Evolutionary conservation across 2,888 invertebrate genomes (phyloP), one percentile per base, ranked within the genome.

Genomic region (Kryphioiulus occultus): DNA sequence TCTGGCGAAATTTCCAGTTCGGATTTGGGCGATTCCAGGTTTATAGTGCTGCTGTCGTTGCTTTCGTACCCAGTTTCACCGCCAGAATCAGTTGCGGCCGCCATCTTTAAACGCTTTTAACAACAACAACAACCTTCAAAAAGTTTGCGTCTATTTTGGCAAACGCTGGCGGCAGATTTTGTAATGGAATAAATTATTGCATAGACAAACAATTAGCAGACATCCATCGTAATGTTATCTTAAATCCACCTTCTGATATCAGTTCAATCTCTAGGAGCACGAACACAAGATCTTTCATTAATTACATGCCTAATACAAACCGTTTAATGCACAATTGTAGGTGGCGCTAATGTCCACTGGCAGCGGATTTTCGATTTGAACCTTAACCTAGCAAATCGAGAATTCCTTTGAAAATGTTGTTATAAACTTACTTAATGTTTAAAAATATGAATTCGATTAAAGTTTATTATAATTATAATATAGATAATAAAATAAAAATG

Each of bases 1-100:
- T 85, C 86, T 5, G 47, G 47, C 10, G 47, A 85, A 44, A 85
- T 10, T 26, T 88, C 89, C 32, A 87, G 87, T 82, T 89, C 88
- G 35, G 89, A 87, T 87, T 88, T 88, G 0, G 87, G 83, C 39
- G 87, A 85, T 42, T 85, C 89, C 85, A 78, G 42, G 26, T 42
- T 85, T n/a, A 85, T 30, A 47, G 87, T 88, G 83, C 87, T 89
- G 83, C 89, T 89, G 91, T 95, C 95, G 91, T 95, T 95, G 90
- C 95, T 95, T 92, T 95, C 95, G 91, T 95, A 95, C 89, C 95
- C 95, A 85, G 95, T 95, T 90, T 95, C 95, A 82, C 95, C 95
- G 87, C 95, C 95, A 68, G 95, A 95, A 92, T 95, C 95, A 89
- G 94, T 93, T 91, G 94, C 94, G 88, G 92, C 93, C 2, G 87